phyloP scores from a whole-genome alignment of 2,113 vertebrate genomes.

The Charadrius vociferus region DNA sequence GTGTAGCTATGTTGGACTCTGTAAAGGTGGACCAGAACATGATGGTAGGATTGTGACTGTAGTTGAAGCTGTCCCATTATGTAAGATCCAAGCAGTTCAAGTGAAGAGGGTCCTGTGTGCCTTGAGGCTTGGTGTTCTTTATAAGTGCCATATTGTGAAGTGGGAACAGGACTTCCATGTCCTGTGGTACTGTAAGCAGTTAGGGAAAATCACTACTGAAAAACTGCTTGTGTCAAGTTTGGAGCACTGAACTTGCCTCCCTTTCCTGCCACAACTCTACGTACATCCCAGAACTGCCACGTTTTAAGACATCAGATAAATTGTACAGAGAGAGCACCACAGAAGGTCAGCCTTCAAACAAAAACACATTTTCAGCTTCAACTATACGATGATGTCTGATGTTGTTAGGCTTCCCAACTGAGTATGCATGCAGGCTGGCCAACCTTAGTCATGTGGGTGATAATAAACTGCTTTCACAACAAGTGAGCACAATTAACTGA shows the following conservation, averaged over 20 bases:
- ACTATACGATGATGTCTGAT: rapidly evolving
- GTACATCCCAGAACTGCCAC: background rate
- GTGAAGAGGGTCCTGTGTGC: background rate
- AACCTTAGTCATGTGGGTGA: background rate
- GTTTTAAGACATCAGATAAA: background rate
- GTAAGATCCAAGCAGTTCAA: background rate
- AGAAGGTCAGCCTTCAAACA: background rate
- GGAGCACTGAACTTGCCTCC: background rate
- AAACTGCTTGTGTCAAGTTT: background rate
- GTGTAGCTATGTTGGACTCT: background rate
- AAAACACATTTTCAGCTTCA: background rate
- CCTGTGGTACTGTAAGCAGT: background rate
- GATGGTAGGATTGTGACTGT: background rate
- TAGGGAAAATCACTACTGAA: background rate
- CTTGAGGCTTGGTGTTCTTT: background rate
- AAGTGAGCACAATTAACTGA: background rate
- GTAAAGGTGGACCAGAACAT: background rate
- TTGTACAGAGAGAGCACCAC: no score
- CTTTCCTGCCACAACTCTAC: background rate
- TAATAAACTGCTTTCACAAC: background rate
- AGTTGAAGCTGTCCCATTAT: background rate
- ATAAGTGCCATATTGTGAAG: rapidly evolving
- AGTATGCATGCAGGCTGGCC: background rate
- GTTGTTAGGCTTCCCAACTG: background rate
- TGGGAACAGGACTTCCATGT: background rate